Evolutionary conservation across 2,113 vertebrate genomes (phyloP), one percentile per base, ranked within the genome.

Genomic region (Phyllopteryx taeniolatus): DNA sequence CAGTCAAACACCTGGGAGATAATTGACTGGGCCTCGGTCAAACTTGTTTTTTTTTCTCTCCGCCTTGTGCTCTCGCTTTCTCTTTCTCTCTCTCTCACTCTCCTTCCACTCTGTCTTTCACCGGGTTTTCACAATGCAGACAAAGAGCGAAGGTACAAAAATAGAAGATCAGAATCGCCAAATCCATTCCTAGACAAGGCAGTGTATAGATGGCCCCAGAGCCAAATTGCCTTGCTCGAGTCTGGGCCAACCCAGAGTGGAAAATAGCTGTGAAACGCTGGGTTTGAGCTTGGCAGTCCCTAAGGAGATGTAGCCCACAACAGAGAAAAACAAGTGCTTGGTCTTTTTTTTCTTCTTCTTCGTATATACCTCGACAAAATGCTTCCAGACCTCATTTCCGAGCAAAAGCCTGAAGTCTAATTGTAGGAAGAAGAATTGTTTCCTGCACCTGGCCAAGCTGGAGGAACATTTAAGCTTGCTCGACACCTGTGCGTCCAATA

Each of bases 1-100:
- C 88, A 89, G 90, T 92, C 92, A 90, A 91, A 93, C 90, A 92
- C 89, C 88, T 90, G 88, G 87, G 86, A 88, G 88, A 93, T 92
- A 93, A 93, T 93, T 91, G 91, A 91, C 90, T 91, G 90, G 71
- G 87, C 88, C 86, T 84, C 86, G 88, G 90, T 92, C 89, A 86
- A 88, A 90, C 90, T 88, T 90, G 90, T 89, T 89, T 90, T 90
- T 76, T 65, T 56, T 59, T 49, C 0, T 0, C 5, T 60, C 63
- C 62, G 27, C 27, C 27, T 49, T 51, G 14, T 53, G 49, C 78
- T 66, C 75, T 73, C 66, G 75, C 67, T 83, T 77, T 86, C 10
- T 57, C 56, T 90, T 89, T 64, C 56, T 57, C 39, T 22, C 49
- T 67, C 27, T 61, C 2, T 33, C 14, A 7, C 56, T 76, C 22